Evolutionary conservation across 2,797 vertebrate genomes (phyloP), one percentile per base, ranked within the genome.

Genomic region (Sebastes kiyomatsui): DNA sequence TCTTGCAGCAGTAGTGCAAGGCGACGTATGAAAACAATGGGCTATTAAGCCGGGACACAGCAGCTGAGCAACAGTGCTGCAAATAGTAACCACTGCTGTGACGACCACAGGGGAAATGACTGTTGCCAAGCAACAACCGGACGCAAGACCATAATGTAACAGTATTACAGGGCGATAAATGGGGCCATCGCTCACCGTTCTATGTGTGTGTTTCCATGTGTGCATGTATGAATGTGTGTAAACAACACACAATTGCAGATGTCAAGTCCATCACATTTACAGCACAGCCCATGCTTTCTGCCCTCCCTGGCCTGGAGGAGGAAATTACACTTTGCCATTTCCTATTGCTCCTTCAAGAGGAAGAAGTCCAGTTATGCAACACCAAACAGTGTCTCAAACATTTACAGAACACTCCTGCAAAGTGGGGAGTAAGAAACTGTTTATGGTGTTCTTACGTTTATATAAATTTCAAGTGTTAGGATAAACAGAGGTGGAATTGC

Each of bases 71-170:
- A 91, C 81, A 77, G 74, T 1, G 78, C 90, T 82, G 85, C 89
- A 93, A 94, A 93, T 93, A 94, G 90, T 70, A 94, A 90, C 90
- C 84, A 79, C 85, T 90, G 91, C 88, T 91, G 87, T 94, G 92
- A 94, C 90, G 74, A 92, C 90, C 69, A 77, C 81, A 46, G 75
- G 73, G 87, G 87, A 89, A 93, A 88, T 56, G 77, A 77, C 77
- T 54, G 94, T 94, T 94, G 89, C 95, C 88, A 84, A 82, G 95
- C 92, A 91, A 96, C 93, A 72, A 65, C 75, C 79, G 55, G 91
- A 92, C 80, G 38, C 83, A 54, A 72, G 68, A 72, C 82, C 67
- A 79, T 85, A 84, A 89, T 76, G 82, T 81, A 82, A 87, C 87
- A 77, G 64, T 35, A 81, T 69, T 83, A 82, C 67, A 78, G 65